phyloP scores from a whole-genome alignment of 1,140 invertebrate species.

The Triops longicaudatus region DNA sequence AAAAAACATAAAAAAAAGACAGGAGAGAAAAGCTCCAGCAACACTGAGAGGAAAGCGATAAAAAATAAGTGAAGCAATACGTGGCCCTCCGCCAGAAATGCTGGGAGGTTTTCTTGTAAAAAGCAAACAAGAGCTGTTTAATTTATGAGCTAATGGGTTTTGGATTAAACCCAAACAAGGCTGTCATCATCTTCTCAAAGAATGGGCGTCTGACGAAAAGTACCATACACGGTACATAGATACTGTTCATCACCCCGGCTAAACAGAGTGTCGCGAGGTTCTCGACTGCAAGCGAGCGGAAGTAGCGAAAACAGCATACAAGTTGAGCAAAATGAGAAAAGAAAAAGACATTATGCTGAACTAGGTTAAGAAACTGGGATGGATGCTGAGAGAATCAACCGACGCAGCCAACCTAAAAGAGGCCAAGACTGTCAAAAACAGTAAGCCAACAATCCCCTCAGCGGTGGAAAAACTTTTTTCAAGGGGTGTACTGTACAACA shows the following conservation, averaged over 20 bases:
- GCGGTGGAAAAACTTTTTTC: background rate
- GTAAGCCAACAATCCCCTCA: background rate
- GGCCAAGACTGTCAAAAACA: background rate
- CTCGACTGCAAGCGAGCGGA: no score
- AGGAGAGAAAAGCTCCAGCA: background rate
- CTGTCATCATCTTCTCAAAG: background rate
- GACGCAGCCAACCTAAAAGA: constrained; percentile 2
- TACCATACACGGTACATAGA: background rate
- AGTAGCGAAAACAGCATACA: background rate
- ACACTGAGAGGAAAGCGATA: background rate
- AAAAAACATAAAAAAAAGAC: background rate
- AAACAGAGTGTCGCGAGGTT: background rate
- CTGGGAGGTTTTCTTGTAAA: background rate
- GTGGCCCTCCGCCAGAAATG: background rate
- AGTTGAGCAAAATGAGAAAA: background rate
- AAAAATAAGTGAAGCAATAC: constrained; percentile 7
- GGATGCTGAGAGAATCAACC: background rate
- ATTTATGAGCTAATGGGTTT: constrained; percentile 10
- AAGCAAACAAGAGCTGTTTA: background rate
- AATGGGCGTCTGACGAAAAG: background rate
- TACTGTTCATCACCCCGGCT: background rate
- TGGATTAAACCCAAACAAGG: constrained; percentile 4
- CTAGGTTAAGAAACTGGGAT: background rate
- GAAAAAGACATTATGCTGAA: background rate
- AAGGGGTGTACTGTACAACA: background rate